A percentile compares a stretch with the other conserved stretches of the same genome.
phyloP scores from a whole-genome alignment of 2,113 vertebrate species.

The Pygoscelis adeliae region DNA sequence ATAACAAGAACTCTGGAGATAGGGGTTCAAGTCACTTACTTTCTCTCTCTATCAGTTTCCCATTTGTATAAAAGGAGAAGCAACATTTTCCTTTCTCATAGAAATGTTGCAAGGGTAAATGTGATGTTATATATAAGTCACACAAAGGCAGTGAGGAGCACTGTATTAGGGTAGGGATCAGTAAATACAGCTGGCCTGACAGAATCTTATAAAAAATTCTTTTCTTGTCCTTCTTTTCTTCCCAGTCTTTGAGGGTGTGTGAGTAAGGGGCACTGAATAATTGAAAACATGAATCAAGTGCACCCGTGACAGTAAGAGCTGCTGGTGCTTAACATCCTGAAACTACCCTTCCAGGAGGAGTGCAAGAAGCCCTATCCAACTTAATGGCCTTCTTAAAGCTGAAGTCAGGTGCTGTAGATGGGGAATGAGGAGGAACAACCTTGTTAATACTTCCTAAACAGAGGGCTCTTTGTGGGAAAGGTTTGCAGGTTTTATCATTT shows the following conservation, averaged over 20 bases:
- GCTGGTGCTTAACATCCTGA: background rate
- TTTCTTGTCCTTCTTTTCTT: background rate
- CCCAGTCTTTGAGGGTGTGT: background rate
- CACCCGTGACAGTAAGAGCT: background rate
- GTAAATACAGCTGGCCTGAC: background rate
- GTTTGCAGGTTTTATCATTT: background rate
- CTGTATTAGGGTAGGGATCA: background rate
- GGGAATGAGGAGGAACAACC: background rate
- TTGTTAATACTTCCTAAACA: background rate
- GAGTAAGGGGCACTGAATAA: background rate
- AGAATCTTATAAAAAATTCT: background rate
- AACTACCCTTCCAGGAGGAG: background rate
- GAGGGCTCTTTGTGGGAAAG: background rate
- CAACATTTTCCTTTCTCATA: background rate
- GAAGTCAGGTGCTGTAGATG: background rate
- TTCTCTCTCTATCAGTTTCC: background rate
- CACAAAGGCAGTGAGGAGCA: rapidly evolving
- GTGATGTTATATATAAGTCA: background rate
- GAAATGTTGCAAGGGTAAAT: background rate
- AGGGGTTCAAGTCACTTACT: background rate
- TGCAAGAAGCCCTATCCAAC: background rate
- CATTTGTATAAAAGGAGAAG: background rate
- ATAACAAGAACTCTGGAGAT: slow-evolving; percentile 33
- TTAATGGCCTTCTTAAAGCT: background rate
- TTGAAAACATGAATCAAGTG: background rate